Evolutionary conservation across 2,113 vertebrate species (phyloP), one percentile per base, ranked within the genome.

Genomic region (Ophthalmolycus amberensis): DNA sequence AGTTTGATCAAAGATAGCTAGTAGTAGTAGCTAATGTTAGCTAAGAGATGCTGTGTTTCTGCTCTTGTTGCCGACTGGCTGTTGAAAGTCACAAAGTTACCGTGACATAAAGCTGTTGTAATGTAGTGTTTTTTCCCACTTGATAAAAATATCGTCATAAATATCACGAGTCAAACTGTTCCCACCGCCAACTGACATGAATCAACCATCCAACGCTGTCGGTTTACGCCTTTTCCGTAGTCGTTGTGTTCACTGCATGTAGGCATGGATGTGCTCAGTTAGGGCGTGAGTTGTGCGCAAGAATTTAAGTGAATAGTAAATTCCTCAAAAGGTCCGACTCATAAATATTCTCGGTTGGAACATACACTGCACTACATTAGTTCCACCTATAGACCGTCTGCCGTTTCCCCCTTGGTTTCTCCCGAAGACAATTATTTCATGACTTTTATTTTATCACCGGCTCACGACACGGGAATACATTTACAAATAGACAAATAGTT

Each of bases 221-320:
- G 8, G 11, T 10, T 80, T 90, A 82, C 91, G 90, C 20, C 71
- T 1, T 67, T 84, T 72, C 0, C 90, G 89, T 75, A 85, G 12
- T 1, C 8, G 4, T 22, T n/a, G 16, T 8, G 12, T 4, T 38
- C 14, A 1, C 18, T 12, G 8, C 18, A 2, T 20, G 9, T 6
- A 22, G 15, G 54, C n/a, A 56, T 25, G 22, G 52, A n/a, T 18
- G 52, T 20, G 27, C 12, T 1, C 0, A 9, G 0, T 2, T 12
- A 15, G 20, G 38, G 27, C 56, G 54, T 70, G 44, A 63, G 62
- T 27, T 25, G 0, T 46, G 54, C 62, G 85, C 5, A n/a, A 68
- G 1, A 0, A 4, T 15, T 6, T 85, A 27, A 3, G 82, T 84
- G 91, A 94, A 94, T 93, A 86, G 66, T 11, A 85, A 68, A 34